These are phyloP conservation scores for Rhaphigaster nebulosa DNA, from an alignment of 2,888 invertebrate species.

Conservation along the genomic window DNA sequence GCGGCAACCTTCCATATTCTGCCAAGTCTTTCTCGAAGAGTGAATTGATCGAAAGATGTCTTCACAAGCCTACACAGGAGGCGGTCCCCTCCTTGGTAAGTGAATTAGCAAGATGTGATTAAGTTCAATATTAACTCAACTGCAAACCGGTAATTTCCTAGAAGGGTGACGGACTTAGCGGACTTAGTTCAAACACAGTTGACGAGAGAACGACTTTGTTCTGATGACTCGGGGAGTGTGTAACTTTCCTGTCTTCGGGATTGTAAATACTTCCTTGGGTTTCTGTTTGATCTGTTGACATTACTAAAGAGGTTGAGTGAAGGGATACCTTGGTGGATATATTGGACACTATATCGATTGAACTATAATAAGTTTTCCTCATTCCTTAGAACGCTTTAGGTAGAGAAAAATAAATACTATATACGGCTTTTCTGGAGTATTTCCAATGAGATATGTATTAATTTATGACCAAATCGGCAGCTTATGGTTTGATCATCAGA, in stretches of 20 bases:
- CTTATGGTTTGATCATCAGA: too few species aligned
- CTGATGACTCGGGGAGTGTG: constrained; percentile 11
- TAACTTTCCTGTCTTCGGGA: not conserved
- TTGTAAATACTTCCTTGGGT: not conserved
- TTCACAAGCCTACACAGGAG: not conserved
- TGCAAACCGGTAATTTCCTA: constrained; percentile 31
- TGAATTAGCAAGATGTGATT: constrained; percentile 32
- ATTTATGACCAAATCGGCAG: too few species aligned
- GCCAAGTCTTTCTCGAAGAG: not conserved
- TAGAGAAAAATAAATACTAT: too few species aligned
- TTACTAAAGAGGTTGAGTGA: not conserved
- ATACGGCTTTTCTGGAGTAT: too few species aligned
- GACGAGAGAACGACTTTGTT: constrained; percentile 19
- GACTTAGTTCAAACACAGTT: constrained; percentile 5
- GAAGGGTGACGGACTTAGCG: not conserved
- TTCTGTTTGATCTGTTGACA: not conserved
- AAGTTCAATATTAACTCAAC: not conserved
- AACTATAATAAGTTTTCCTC: not conserved
- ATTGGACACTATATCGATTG: not conserved
- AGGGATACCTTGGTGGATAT: not conserved
- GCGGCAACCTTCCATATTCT: not conserved
- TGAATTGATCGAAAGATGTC: not conserved
- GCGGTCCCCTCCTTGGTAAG: not conserved
- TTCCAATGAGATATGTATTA: too few species aligned
- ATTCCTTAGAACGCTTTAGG: not conserved